A percentile compares a stretch with the other conserved stretches of the same genome.
phyloP scores from a whole-genome alignment of 1,140 invertebrate species.

The Oscheius sp. region DNA sequence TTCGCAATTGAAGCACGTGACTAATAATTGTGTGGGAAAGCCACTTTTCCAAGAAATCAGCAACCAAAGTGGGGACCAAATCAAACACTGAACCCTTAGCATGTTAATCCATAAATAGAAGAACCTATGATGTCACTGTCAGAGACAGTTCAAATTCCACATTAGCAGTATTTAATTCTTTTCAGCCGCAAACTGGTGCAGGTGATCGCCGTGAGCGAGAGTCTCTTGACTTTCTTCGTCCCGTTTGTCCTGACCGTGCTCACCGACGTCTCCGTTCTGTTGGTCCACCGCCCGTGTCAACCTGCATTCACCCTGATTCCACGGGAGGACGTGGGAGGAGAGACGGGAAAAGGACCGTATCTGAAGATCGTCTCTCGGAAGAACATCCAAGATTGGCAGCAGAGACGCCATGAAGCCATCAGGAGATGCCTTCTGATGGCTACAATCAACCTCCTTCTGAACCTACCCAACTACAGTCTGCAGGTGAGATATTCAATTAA shows the following conservation, averaged over 20 bases:
- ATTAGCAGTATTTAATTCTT: too few species aligned
- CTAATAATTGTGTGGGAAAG: too few species aligned
- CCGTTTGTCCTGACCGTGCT: constrained; percentile 32
- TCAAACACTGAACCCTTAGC: too few species aligned
- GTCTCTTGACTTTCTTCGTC: constrained; percentile 27
- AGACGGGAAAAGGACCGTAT: constrained; percentile 15
- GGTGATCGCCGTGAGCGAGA: constrained; percentile 26
- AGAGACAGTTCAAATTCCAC: too few species aligned
- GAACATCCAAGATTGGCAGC: constrained; percentile 12
- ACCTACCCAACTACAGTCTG: constrained; percentile 31
- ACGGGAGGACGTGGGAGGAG: constrained; percentile 18
- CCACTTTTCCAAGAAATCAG: too few species aligned
- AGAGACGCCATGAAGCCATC: constrained; percentile 20
- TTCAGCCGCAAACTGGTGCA: constrained; percentile 16
- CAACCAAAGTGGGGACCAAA: too few species aligned
- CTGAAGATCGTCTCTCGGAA: constrained; percentile 32
- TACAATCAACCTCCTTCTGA: constrained; percentile 28
- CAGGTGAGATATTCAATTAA: constrained; percentile 10
- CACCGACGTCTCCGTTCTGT: constrained; percentile 22
- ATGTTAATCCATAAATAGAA: too few species aligned
- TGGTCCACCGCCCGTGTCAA: constrained; percentile 29
- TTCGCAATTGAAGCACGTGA: too few species aligned
- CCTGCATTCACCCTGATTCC: constrained; percentile 34
- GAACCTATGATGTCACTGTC: too few species aligned
- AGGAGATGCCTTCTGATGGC: constrained; percentile 35